Base-by-base conservation (phyloP, 1,140 invertebrate genomes). In the Idris sp. region DNA sequence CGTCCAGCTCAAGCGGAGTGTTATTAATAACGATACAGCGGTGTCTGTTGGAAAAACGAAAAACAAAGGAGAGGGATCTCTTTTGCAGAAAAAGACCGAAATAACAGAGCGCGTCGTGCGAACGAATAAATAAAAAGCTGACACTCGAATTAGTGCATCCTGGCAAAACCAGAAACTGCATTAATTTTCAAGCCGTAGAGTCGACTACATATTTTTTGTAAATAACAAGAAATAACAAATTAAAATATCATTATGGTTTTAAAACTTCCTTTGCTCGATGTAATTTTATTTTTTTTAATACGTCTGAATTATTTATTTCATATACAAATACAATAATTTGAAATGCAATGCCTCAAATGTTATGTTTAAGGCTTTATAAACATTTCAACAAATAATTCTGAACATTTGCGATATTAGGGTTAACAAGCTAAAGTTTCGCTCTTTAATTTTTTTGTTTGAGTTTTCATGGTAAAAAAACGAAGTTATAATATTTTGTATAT, bases 81-180 rank as follows among this genome's bases (percentile, higher is more conserved):
- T 40, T 49, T 25, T 49, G 62, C 36, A 58, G 48, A 68, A 67
- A 74, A 67, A 62, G 61, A 46, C 54, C 35, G 71, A 54, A 72
- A 72, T 72, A 72, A 64, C 64, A 36, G 10, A 40, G 40, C 51
- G 36, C 31, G 33, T 53, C 26, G 64, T 40, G 30, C 56, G 35
- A 46, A 33, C 41, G 40, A 68, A 76, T 76, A 73, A 72, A 72
- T 71, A 73, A 76, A 76, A 76, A 72, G 68, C 44, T 44, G 31
- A 64, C 61, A 46, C 67, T 64, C 74, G 51, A 76, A 76, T 73
- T 72, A 76, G 74, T 62, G 58, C 62, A 59, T 76, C 67, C 74
- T 67, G 51, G 67, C 58, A 73, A 72, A 76, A 76, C 74, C 74
- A 73, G 74, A 76, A 76, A 68, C 67, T 76, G 74, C 74, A 76